Conservation (phyloP, 2,113 vertebrate genomes). For the Cyprinodon brontotheroides region DNA sequence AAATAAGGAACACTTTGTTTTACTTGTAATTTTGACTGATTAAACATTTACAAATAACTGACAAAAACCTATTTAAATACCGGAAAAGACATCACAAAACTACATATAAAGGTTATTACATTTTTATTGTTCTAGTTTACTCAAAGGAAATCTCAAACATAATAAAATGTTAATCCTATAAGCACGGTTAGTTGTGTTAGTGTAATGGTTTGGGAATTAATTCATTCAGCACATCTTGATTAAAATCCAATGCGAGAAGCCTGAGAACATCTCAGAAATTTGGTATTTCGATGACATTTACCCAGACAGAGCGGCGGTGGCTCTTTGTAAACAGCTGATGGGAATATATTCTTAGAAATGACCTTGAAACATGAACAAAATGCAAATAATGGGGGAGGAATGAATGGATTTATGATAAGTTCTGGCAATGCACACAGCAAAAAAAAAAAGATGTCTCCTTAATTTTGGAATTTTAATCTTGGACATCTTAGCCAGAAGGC, state of each 20-base stretch:
- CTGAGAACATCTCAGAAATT: conserved; percentile 24
- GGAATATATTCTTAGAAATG: conserved; percentile 44
- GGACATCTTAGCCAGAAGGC: conserved; percentile 14
- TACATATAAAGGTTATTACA: too few relatives aligned
- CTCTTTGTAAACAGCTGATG: conserved; percentile 26
- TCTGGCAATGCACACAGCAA: conserved; percentile 13
- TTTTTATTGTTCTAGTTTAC: too few relatives aligned
- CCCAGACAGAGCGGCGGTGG: conserved; percentile 25
- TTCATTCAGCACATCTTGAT: conserved; percentile 20
- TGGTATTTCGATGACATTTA: conserved; percentile 61
- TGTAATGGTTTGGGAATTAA: conserved; percentile 5
- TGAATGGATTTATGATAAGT: conserved; percentile 49
- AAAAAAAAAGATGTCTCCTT: conserved; percentile 37
- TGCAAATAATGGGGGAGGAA: conserved; percentile 37
- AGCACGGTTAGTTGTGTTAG: not conserved
- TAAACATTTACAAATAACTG: too few relatives aligned
- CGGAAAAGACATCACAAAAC: too few relatives aligned
- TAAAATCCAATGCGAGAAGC: conserved; percentile 20
- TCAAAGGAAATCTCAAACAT: not conserved
- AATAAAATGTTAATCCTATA: not conserved
- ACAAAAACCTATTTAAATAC: too few relatives aligned
- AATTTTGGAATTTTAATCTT: conserved; percentile 23
- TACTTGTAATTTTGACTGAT: too few relatives aligned
- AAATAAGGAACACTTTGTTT: too few relatives aligned
- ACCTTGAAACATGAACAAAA: conserved; percentile 29